These are phyloP conservation scores for Prenolepis imparis DNA, from an alignment of 2,888 invertebrate species.

Conservation along the genomic window DNA sequence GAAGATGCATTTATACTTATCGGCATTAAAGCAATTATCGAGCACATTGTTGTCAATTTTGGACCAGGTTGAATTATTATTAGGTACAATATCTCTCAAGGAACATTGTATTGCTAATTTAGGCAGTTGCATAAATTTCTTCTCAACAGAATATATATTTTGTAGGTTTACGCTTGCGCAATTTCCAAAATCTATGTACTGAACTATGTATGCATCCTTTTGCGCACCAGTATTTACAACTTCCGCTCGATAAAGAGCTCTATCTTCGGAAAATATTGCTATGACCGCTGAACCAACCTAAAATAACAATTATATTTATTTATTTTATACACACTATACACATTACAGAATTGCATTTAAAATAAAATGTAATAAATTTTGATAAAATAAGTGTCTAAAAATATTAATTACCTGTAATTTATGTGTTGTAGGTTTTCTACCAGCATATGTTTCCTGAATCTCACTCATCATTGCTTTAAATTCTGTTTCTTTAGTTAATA, in stretches of 20 bases:
- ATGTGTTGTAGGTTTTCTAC: constrained; percentile 79
- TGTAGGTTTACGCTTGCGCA: constrained; percentile 89
- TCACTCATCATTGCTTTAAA: constrained; percentile 91
- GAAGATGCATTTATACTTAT: constrained; percentile 88
- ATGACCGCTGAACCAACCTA: constrained; percentile 90
- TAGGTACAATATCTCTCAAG: constrained; percentile 89
- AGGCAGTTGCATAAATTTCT: constrained; percentile 89
- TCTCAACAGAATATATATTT: constrained; percentile 91
- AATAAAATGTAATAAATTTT: constrained; percentile 7
- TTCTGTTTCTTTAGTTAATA: constrained; percentile 85
- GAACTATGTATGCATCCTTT: constrained; percentile 89
- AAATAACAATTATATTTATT: constrained; percentile 29
- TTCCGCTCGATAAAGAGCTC: constrained; percentile 91
- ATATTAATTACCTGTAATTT: constrained; percentile 77
- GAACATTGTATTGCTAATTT: constrained; percentile 91
- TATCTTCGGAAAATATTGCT: constrained; percentile 91
- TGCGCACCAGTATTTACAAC: constrained; percentile 88
- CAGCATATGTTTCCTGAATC: constrained; percentile 90
- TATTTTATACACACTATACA: background rate
- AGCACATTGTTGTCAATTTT: constrained; percentile 86
- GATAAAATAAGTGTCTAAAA: constrained; percentile 15
- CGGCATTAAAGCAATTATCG: constrained; percentile 89
- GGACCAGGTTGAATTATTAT: constrained; percentile 88
- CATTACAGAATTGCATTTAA: background rate
- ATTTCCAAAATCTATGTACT: constrained; percentile 93